Evolutionary conservation across 2,888 invertebrate species (phyloP), one percentile per base, ranked within the genome.

Genomic region (Lycia hirtaria): DNA sequence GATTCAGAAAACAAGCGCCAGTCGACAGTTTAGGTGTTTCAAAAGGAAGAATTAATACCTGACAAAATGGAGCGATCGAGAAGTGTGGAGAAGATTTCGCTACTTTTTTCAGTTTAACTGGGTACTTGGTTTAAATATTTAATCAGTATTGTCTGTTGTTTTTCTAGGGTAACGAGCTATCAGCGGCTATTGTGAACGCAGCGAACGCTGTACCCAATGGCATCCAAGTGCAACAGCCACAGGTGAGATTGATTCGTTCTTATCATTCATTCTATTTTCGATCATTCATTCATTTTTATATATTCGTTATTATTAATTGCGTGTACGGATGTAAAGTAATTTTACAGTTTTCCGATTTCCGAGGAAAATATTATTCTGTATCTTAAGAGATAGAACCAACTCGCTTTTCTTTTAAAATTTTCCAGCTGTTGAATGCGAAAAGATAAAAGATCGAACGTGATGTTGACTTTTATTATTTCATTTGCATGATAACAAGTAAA

Each of bases 181-280:
- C 92, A 44, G 90, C 92, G n/a, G 92, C 92, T 0, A 91, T 92
- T 45, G 89, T 92, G 0, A 92, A 92, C 69, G 91, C 92, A 44
- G 91, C 92, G 0, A 90, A 83, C 51, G 66, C 84, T 0, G 86
- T 92, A 1, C 88, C 88, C 32, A 91, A 86, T 76, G 87, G 89
- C 15, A 87, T 92, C 41, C 92, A 88, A 80, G 88, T 92, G 7
- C 92, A 92, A 63, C 92, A 92, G 65, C 92, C 92, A 9, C 92
- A 92, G 87, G 92, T 88, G 49, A 62, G 58, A 15, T 17, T 7
- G 2, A 17, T 35, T 35, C 33, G 9, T 17, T 9, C 26, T 17
- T n/a, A n/a, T n/a, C n/a, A n/a, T n/a, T n/a, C n/a, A n/a, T n/a
- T n/a, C n/a, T n/a, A n/a, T n/a, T n/a, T n/a, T n/a, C n/a, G n/a